Percentiles rank a stretch among this genome's conserved stretches.
These are phyloP conservation scores for Timandra comae DNA, from an alignment of 2,888 invertebrate species.

Conservation along the genomic window DNA sequence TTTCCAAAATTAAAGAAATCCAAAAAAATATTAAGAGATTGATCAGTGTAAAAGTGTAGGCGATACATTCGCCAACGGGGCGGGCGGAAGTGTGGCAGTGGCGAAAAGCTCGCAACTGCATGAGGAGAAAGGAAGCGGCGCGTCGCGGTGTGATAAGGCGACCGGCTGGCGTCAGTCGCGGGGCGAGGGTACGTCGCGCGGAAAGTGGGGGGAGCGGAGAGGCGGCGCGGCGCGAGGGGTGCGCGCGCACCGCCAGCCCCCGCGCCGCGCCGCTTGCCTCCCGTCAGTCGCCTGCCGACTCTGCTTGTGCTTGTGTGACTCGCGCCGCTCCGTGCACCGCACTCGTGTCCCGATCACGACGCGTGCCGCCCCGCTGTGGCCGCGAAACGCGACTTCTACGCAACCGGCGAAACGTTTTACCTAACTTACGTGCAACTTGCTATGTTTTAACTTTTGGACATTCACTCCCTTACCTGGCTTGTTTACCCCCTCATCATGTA, in stretches of 20 bases:
- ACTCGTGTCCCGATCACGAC: slow-evolving; percentile 75
- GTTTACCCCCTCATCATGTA: slow-evolving; percentile 75
- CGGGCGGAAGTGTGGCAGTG: slow-evolving; percentile 72
- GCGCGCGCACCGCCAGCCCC: slow-evolving; percentile 69
- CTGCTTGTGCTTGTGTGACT: slow-evolving; percentile 76
- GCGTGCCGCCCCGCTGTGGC: slow-evolving; percentile 76
- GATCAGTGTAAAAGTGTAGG: slow-evolving; percentile 45
- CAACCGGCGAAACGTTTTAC: slow-evolving; percentile 75
- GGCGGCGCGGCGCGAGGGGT: slow-evolving; percentile 42
- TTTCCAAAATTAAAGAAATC: too few species aligned
- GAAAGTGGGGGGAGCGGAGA: slow-evolving; percentile 33
- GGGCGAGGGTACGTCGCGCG: slow-evolving; percentile 37
- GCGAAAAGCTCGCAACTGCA: slow-evolving; percentile 75
- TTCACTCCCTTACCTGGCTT: slow-evolving; percentile 71
- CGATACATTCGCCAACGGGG: slow-evolving; percentile 47
- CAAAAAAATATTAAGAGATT: slow-evolving; percentile 54
- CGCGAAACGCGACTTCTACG: slow-evolving; percentile 78
- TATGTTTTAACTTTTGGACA: slow-evolving; percentile 72
- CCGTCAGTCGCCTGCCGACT: slow-evolving; percentile 79
- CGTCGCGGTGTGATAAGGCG: slow-evolving; percentile 72
- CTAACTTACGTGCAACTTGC: slow-evolving; percentile 71
- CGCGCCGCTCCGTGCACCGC: slow-evolving; percentile 76
- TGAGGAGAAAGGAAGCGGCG: slow-evolving; percentile 74
- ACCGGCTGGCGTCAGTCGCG: slow-evolving; percentile 60
- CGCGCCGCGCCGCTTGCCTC: slow-evolving; percentile 58